Evolutionary conservation across 2,888 invertebrate species (phyloP).

Genomic region (Ommatoiulus sabulosus): DNA sequence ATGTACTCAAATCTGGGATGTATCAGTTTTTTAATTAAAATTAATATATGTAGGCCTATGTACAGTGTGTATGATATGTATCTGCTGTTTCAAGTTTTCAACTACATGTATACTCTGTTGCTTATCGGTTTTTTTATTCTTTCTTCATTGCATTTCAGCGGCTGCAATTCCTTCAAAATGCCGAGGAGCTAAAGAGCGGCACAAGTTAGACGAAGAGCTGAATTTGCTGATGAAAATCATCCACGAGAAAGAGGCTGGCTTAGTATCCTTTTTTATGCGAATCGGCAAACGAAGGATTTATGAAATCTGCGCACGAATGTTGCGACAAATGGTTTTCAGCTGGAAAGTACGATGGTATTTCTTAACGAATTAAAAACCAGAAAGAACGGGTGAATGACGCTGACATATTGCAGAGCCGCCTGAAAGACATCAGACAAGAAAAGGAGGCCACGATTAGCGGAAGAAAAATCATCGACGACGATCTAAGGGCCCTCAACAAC

Average conservation of each 20-base stretch:
- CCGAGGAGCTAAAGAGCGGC: slow-evolving; percentile 38
- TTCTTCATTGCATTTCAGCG: slow-evolving; percentile 29
- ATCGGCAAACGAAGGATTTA: background rate
- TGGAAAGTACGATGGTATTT: slow-evolving; percentile 2
- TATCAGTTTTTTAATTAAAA: too few relatives aligned
- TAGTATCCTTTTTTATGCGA: slow-evolving; percentile 56
- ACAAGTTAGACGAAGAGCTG: slow-evolving; percentile 55
- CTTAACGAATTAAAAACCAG: background rate
- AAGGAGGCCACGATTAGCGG: slow-evolving; percentile 55
- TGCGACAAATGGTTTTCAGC: too few relatives aligned
- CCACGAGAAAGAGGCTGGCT: slow-evolving; percentile 44
- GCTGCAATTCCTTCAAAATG: slow-evolving; percentile 5
- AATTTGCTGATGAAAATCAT: slow-evolving; percentile 50
- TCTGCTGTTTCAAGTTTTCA: too few relatives aligned
- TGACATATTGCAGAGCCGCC: slow-evolving; percentile 33
- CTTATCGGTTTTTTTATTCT: background rate
- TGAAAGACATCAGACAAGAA: slow-evolving; percentile 53
- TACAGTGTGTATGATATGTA: too few relatives aligned
- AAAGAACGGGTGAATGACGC: slow-evolving; percentile 35
- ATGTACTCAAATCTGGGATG: too few relatives aligned
- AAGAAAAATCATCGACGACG: slow-evolving; percentile 52
- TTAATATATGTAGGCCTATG: too few relatives aligned
- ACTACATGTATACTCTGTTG: background rate
- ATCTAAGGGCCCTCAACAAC: slow-evolving; percentile 54
- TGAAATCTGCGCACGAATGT: background rate